These are phyloP conservation scores for Eubasilissa splendida DNA, from an alignment of 2,888 invertebrate species.

Conservation along the genomic window DNA sequence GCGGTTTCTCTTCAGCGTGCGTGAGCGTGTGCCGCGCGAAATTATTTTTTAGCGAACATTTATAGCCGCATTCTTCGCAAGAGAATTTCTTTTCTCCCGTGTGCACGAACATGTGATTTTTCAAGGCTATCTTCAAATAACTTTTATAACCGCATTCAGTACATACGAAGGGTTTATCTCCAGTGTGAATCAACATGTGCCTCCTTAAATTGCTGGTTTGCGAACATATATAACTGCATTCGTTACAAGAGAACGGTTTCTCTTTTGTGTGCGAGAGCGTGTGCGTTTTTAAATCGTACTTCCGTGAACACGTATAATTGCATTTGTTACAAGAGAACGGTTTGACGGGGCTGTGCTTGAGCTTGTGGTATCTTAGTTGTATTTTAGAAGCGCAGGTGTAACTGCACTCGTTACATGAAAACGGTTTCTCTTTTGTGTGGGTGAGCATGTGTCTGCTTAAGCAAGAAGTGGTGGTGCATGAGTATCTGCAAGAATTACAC, in stretches of 20 bases:
- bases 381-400: no score
- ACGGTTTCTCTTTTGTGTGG: no score
- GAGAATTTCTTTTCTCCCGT: not conserved
- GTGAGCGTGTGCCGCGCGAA: not conserved
- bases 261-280: not conserved
- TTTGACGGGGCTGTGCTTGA: not conserved
- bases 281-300: not conserved
- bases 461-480: not conserved
- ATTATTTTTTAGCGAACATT: not conserved
- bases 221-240: not conserved
- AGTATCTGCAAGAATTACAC: not conserved
- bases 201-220: not conserved
- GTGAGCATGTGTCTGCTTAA: no score
- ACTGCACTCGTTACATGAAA: no score
- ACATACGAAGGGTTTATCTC: not conserved
- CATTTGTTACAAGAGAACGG: not conserved
- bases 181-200: not conserved
- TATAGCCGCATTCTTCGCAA: not conserved
- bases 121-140: not conserved
- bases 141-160: not conserved
- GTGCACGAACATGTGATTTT: constrained; percentile 7
- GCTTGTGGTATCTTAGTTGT: no score
- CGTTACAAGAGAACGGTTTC: not conserved
- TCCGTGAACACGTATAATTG: constrained; percentile 3
- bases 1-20: not conserved